Conservation (phyloP, 2,888 invertebrate genomes). For the Conops quadrifasciatus region DNA sequence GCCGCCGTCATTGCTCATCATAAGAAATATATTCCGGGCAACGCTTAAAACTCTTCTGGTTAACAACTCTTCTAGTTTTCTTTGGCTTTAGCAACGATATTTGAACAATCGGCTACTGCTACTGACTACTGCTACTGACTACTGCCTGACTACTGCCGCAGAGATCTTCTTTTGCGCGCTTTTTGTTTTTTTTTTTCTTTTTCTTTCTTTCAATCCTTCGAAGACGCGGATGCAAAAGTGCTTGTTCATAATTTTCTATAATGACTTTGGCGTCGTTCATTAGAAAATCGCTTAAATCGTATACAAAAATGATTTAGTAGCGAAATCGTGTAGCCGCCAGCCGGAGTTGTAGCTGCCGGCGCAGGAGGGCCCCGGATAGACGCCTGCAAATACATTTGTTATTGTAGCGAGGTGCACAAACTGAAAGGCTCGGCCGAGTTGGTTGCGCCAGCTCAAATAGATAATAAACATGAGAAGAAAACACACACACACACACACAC, state of each 20-base stretch:
- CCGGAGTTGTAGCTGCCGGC: neutral
- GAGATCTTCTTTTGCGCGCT: no score
- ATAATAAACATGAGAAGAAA: neutral
- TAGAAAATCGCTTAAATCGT: slow-evolving; percentile 12
- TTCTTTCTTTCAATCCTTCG: no score
- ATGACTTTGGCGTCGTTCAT: slow-evolving; percentile 21
- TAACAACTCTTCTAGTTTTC: slow-evolving; percentile 22
- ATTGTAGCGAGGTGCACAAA: neutral
- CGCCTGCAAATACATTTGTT: neutral
- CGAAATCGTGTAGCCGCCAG: neutral
- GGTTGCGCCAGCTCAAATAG: neutral
- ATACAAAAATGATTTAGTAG: slow-evolving; percentile 29
- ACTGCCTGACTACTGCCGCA: neutral
- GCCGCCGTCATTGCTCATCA: slow-evolving; percentile 15
- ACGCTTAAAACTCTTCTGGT: slow-evolving; percentile 6
- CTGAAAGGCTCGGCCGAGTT: neutral
- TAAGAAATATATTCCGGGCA: slow-evolving; percentile 8
- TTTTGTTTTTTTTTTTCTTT: no score
- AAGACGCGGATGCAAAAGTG: neutral
- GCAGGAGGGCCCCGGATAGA: neutral
- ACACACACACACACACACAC: no score
- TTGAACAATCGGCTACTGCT: neutral
- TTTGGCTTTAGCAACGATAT: neutral
- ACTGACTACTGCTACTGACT: neutral
- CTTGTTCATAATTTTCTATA: slow-evolving; percentile 23